Evolutionary conservation across 2,888 invertebrate genomes (phyloP).

Genomic region (Drosophila seclusa): DNA sequence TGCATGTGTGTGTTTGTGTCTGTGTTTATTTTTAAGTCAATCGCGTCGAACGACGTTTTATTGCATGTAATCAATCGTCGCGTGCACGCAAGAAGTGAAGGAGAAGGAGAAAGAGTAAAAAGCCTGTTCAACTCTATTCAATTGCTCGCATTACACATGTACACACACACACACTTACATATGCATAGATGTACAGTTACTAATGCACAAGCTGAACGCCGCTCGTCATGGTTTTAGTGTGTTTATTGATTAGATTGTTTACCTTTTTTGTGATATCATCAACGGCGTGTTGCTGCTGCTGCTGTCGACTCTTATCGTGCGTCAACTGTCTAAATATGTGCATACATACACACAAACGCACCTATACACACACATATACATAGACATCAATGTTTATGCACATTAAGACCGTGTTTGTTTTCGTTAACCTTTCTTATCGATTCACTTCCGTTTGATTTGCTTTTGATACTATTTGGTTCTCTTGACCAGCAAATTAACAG

Average conservation of each 20-base stretch:
- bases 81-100: slow-evolving; percentile 49
- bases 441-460: slow-evolving; percentile 70
- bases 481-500: slow-evolving; percentile 34
- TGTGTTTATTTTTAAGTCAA: slow-evolving; percentile 77
- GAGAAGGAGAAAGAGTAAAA: slow-evolving; percentile 1
- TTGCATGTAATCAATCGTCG: slow-evolving; percentile 77
- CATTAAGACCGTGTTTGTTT: slow-evolving; percentile 6
- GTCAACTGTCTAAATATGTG: slow-evolving; percentile 75
- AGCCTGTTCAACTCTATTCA: slow-evolving; percentile 43
- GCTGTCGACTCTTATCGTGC: slow-evolving; percentile 64
- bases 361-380: slow-evolving; percentile 22
- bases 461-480: slow-evolving; percentile 31
- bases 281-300: slow-evolving; percentile 21
- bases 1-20: slow-evolving; percentile 30
- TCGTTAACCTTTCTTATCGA: slow-evolving; percentile 59
- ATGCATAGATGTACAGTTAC: slow-evolving; percentile 16
- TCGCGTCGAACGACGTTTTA: slow-evolving; percentile 75
- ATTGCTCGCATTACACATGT: slow-evolving; percentile 47
- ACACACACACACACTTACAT: slow-evolving; percentile 4
- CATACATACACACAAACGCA: slow-evolving; percentile 8
- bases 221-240: slow-evolving; percentile 67
- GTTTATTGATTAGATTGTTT: slow-evolving; percentile 79
- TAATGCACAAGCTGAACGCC: slow-evolving; percentile 4
- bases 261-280: slow-evolving; percentile 78
- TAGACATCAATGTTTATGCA: slow-evolving; percentile 15